phyloP scores from a whole-genome alignment of 2,888 invertebrate genomes.

The Troides oblongomaculatus region DNA sequence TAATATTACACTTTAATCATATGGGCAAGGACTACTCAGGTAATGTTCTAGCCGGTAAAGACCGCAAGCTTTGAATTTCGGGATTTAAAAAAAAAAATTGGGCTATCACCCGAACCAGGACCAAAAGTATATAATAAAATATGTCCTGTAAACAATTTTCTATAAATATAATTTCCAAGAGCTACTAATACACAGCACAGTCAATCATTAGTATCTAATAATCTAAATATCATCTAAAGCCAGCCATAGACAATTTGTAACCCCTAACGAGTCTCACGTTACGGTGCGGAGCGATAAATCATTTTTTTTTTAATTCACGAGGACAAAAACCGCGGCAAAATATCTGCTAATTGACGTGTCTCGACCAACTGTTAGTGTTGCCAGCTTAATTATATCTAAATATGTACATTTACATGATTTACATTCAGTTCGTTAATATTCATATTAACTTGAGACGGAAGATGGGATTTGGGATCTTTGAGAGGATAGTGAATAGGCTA shows the following conservation, averaged over 20 bases:
- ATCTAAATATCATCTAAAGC: slow-evolving; percentile 43
- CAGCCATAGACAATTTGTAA: slow-evolving; percentile 70
- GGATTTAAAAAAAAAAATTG: too few relatives aligned
- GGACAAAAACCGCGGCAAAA: slow-evolving; percentile 63
- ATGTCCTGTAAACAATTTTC: too few relatives aligned
- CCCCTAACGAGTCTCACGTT: slow-evolving; percentile 69
- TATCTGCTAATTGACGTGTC: slow-evolving; percentile 78
- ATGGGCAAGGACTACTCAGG: too few relatives aligned
- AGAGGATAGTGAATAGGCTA: too few relatives aligned
- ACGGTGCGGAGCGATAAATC: slow-evolving; percentile 66
- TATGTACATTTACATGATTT: slow-evolving; percentile 35
- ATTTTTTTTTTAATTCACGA: slow-evolving; percentile 55
- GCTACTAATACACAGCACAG: not conserved
- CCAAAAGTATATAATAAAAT: too few relatives aligned
- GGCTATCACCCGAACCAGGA: too few relatives aligned
- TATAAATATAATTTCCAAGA: not conserved
- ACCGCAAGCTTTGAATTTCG: too few relatives aligned
- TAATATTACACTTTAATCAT: too few relatives aligned
- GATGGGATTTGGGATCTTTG: too few relatives aligned
- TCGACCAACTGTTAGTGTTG: slow-evolving; percentile 52
- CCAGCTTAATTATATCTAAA: slow-evolving; percentile 40
- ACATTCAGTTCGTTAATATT: slow-evolving; percentile 28
- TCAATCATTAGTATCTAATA: slow-evolving; percentile 23
- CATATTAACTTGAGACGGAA: slow-evolving; percentile 4
- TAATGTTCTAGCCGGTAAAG: too few relatives aligned